Percentiles rank a stretch among this genome's conserved stretches.
Evolutionary conservation across 2,888 invertebrate species (phyloP).

Genomic region (Ormia ochracea): DNA sequence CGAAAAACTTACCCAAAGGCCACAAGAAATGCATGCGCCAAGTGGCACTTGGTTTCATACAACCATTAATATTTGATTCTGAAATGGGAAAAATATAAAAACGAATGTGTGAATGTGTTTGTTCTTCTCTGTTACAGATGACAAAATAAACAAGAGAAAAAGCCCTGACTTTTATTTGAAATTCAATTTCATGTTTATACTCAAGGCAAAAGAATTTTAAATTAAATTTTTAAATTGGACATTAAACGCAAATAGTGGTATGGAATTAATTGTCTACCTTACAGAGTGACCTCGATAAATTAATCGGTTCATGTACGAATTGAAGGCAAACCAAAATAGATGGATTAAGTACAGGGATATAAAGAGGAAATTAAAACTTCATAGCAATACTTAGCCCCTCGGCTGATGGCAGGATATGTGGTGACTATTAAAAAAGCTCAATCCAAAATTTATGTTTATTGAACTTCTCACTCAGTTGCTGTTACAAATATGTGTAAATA

Average conservation of each 20-base stretch:
- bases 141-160: conserved; percentile 32
- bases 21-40: conserved; percentile 6
- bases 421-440: too few species aligned
- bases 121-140: conserved; percentile 24
- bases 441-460: too few species aligned
- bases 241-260: neutral
- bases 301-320: neutral
- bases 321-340: neutral
- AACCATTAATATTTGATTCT: neutral
- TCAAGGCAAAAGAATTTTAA: conserved; percentile 47
- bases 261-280: neutral
- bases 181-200: conserved; percentile 52
- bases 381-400: too few species aligned
- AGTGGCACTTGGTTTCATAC: conserved; percentile 13
- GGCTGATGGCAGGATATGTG: too few species aligned
- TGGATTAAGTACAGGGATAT: neutral
- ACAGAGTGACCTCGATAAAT: neutral
- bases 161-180: conserved; percentile 48
- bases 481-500: too few species aligned
- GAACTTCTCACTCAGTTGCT: too few species aligned
- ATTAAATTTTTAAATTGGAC: conserved; percentile 46
- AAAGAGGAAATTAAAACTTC: neutral
- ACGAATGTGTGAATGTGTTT: neutral
- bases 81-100: conserved; percentile 1
- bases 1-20: conserved; percentile 44